These are phyloP conservation scores for Alcedo quadribrachys DNA, from an alignment of 2,797 vertebrate species.

Conservation along the genomic window DNA sequence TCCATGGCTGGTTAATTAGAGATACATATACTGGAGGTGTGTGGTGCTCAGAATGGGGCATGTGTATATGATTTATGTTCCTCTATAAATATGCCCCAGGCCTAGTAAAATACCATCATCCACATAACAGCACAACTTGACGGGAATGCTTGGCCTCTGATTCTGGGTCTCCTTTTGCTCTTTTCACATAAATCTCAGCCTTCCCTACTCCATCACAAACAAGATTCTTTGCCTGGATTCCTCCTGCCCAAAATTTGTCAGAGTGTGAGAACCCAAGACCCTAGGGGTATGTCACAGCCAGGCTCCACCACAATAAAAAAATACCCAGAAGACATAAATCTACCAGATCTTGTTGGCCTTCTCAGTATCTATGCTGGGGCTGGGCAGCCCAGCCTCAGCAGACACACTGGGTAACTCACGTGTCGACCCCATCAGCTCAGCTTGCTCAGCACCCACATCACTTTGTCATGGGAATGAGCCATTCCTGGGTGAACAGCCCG, in stretches of 20 bases:
- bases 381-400: neutral
- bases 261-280: neutral
- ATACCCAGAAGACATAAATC: neutral
- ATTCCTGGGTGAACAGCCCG: neutral
- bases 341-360: neutral
- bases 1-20: conserved; percentile 67
- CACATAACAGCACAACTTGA: conserved; percentile 15
- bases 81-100: conserved; percentile 60
- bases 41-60: conserved; percentile 16
- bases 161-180: conserved; percentile 22
- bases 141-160: conserved; percentile 4
- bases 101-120: conserved; percentile 20
- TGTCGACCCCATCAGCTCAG: neutral
- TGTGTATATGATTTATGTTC: conserved; percentile 68
- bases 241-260: neutral
- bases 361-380: neutral
- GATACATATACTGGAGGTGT: conserved; percentile 54
- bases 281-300: neutral
- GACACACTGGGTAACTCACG: accelerated
- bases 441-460: neutral
- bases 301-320: neutral
- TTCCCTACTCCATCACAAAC: neutral
- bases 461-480: neutral
- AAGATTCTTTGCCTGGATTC: neutral
- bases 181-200: neutral